phyloP scores from a whole-genome alignment of 2,888 invertebrate species.

The Patella caerulea region DNA sequence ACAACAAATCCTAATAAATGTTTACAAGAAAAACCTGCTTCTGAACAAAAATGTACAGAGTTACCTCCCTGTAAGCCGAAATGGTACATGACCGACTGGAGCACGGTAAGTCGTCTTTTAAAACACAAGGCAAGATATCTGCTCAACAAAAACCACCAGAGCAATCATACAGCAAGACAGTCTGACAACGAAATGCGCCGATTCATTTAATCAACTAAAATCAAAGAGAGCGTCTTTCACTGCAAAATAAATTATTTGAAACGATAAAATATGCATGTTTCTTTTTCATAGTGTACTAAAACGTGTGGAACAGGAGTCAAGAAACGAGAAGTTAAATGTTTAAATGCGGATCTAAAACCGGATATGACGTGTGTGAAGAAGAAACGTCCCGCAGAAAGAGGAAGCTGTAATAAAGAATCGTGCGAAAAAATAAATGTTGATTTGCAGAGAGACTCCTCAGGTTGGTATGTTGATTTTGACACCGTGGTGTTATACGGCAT shows the following conservation, averaged over 20 bases:
- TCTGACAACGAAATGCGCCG: too few species aligned
- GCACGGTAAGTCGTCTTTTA: constrained; percentile 74
- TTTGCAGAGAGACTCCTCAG: not conserved
- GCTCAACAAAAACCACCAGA: too few species aligned
- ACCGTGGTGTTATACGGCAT: too few species aligned
- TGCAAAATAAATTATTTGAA: too few species aligned
- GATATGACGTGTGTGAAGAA: constrained; percentile 72
- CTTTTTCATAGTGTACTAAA: constrained; percentile 77
- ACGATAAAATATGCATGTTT: too few species aligned
- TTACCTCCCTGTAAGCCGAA: constrained; percentile 77
- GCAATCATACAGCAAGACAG: too few species aligned
- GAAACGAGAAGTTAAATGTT: constrained; percentile 77
- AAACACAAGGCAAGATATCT: not conserved
- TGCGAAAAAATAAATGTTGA: constrained; percentile 34
- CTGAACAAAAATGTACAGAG: constrained; percentile 77
- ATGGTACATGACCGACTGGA: constrained; percentile 86
- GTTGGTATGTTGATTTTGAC: too few species aligned
- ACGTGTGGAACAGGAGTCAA: constrained; percentile 79
- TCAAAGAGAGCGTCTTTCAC: too few species aligned
- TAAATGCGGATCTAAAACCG: constrained; percentile 66
- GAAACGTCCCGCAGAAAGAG: constrained; percentile 39
- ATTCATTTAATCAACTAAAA: too few species aligned
- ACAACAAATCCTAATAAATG: constrained; percentile 73
- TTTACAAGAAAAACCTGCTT: constrained; percentile 77
- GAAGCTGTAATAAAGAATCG: constrained; percentile 51